These are phyloP conservation scores for Cochlearius cochlearius DNA, from an alignment of 2,113 vertebrate genomes.

Conservation along the genomic window DNA sequence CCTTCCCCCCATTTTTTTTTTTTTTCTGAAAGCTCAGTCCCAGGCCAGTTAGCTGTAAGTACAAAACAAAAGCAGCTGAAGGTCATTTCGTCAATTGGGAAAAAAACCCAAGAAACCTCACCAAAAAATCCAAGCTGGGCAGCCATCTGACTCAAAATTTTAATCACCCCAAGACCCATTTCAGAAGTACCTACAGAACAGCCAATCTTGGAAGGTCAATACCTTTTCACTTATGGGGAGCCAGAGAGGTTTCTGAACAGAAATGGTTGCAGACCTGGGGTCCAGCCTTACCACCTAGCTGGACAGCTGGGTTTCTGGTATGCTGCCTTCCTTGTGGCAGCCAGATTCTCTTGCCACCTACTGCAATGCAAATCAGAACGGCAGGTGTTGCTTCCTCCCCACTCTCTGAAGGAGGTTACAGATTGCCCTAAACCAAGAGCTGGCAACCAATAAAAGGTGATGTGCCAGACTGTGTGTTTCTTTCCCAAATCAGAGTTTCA, in stretches of 20 bases:
- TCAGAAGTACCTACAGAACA: not conserved
- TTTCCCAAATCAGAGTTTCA: not conserved
- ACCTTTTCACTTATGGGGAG: not conserved
- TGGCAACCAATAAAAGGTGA: not conserved
- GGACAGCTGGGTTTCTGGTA: not conserved
- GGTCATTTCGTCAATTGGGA: not conserved
- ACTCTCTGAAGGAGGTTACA: not conserved
- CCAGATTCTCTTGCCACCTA: not conserved
- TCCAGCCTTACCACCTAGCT: not conserved
- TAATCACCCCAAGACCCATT: not conserved
- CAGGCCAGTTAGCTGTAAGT: not conserved
- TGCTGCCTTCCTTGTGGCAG: accelerated
- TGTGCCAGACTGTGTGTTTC: not conserved
- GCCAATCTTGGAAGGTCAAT: not conserved
- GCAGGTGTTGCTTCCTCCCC: not conserved
- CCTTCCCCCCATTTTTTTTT: not conserved
- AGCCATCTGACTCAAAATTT: not conserved
- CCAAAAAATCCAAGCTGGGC: not conserved
- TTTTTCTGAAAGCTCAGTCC: not conserved
- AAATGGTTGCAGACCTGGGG: not conserved
- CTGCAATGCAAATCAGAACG: not conserved
- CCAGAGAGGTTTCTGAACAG: not conserved
- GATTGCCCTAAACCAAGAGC: not conserved
- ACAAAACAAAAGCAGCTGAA: not conserved
- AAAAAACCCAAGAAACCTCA: not conserved